A percentile compares a stretch with the other conserved stretches of the same genome.
These are phyloP conservation scores for Archips xylosteana DNA, from an alignment of 2,888 invertebrate species.

Conservation along the genomic window DNA sequence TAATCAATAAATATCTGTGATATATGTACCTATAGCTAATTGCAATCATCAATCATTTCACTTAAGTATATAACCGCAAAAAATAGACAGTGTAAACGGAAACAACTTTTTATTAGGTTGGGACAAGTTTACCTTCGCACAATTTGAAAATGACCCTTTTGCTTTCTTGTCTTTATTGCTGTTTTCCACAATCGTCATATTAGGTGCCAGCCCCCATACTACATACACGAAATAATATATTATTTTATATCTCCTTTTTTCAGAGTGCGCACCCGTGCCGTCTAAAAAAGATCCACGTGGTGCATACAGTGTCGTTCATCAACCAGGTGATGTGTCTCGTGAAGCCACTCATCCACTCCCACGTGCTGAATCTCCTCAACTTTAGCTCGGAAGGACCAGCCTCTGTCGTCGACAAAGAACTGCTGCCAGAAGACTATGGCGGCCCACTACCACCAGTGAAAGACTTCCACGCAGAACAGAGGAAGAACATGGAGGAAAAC, in stretches of 20 bases:
- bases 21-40: too few relatives aligned
- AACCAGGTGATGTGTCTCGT: slow-evolving; percentile 89
- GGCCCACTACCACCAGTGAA: slow-evolving; percentile 84
- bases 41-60: too few relatives aligned
- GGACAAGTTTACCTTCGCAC: too few relatives aligned
- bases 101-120: too few relatives aligned
- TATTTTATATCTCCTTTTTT: slow-evolving; percentile 47
- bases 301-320: slow-evolving; percentile 88
- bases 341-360: slow-evolving; percentile 87
- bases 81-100: too few relatives aligned
- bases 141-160: too few relatives aligned
- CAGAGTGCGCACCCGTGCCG: slow-evolving; percentile 89
- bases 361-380: slow-evolving; percentile 86
- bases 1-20: too few relatives aligned
- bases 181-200: too few relatives aligned
- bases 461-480: slow-evolving; percentile 84
- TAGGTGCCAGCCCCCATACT: too few relatives aligned
- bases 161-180: too few relatives aligned
- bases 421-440: slow-evolving; percentile 86
- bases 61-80: too few relatives aligned
- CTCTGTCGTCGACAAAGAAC: slow-evolving; percentile 74
- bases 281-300: slow-evolving; percentile 87
- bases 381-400: slow-evolving; percentile 84
- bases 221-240: too few relatives aligned
- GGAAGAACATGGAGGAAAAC: slow-evolving; percentile 83